Conservation (phyloP, 37 sponge, comb jelly and placozoan genomes). For the Theonella swinhoei region DNA sequence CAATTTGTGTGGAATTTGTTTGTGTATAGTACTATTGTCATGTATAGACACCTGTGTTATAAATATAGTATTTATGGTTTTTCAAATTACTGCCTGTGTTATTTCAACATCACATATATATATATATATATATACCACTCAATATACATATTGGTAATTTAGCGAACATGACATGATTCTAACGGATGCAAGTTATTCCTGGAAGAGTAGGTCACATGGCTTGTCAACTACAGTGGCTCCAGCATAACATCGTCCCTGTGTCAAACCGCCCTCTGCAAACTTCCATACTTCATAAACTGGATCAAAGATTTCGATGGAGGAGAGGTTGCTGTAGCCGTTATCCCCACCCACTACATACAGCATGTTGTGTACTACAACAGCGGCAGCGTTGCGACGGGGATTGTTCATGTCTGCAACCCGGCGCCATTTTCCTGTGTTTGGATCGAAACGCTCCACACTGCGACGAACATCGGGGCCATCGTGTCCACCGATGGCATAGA, state of each 20-base stretch:
- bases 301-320: slow-evolving; percentile 84
- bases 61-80: too few species aligned
- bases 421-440: slow-evolving; percentile 53
- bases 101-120: neutral
- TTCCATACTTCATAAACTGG: slow-evolving; percentile 70
- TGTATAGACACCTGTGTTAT: neutral
- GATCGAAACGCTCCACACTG: slow-evolving; percentile 83
- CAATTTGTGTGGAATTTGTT: neutral
- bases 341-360: slow-evolving; percentile 92
- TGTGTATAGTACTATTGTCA: neutral
- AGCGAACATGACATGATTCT: neutral
- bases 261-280: slow-evolving; percentile 51
- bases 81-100: too few species aligned
- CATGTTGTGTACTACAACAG: slow-evolving; percentile 79
- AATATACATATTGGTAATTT: neutral
- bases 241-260: slow-evolving; percentile 84
- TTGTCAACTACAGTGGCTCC: slow-evolving; percentile 77
- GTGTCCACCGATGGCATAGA: slow-evolving; percentile 95
- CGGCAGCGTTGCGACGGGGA: slow-evolving; percentile 88
- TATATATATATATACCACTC: neutral
- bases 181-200: too few species aligned
- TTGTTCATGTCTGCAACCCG: slow-evolving; percentile 77
- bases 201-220: slow-evolving; percentile 18
- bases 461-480: slow-evolving; percentile 91
- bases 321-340: slow-evolving; percentile 85